These are phyloP conservation scores for Xestia xanthographa DNA, from an alignment of 2,888 invertebrate species.

Conservation along the genomic window DNA sequence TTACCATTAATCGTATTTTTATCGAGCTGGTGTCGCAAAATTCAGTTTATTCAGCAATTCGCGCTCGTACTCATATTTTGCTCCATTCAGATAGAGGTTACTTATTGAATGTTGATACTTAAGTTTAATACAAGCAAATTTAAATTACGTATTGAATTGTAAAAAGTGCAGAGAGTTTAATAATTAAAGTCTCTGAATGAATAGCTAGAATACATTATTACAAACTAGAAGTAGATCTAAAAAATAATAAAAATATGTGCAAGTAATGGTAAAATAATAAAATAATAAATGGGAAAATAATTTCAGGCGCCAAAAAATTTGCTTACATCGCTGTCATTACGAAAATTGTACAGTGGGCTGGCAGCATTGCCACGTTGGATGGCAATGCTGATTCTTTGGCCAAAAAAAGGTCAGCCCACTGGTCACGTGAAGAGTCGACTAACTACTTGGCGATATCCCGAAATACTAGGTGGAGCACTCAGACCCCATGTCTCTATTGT, in stretches of 20 bases:
- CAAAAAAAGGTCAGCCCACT: not conserved
- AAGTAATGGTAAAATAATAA: no score
- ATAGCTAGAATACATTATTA: not conserved
- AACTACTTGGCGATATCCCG: not conserved
- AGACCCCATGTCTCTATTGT: not conserved
- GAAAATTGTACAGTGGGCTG: no score
- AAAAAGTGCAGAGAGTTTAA: not conserved
- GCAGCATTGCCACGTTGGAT: not conserved
- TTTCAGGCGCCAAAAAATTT: no score
- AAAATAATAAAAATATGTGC: no score
- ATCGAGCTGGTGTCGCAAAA: not conserved
- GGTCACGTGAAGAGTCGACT: not conserved
- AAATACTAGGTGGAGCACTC: not conserved
- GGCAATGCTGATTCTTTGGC: not conserved
- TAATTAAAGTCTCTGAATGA: not conserved
- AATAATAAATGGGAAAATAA: no score
- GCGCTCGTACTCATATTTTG: conserved; percentile 2
- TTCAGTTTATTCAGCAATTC: conserved; percentile 14
- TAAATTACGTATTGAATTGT: not conserved
- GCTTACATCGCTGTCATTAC: not conserved
- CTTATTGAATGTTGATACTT: not conserved
- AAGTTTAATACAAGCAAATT: not conserved
- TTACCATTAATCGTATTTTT: not conserved
- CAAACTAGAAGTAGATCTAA: not conserved
- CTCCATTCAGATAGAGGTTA: conserved; percentile 1